Base-by-base conservation (phyloP, 2,113 vertebrate species). In the Gyps fulvus region DNA sequence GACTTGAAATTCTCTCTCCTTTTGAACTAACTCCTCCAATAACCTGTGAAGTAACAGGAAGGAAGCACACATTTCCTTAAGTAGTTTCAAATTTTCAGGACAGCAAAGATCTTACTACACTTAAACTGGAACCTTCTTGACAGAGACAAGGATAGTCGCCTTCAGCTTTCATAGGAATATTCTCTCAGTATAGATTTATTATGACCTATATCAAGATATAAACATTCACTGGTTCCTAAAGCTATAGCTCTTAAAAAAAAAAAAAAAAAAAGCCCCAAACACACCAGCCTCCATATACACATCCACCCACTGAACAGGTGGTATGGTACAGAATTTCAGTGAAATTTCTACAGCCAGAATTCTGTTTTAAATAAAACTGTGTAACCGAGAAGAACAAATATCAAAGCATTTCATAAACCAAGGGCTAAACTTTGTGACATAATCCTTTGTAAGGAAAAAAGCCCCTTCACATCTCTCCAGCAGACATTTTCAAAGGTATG, bases 1-100 rank as follows among this genome's bases (percentile, higher is more conserved):
- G 88, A 97, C 97, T 95, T 99, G 99, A 82, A 99, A 99, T 97
- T 99, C 99, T 94, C 98, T 98, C 97, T 99, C 99, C 97, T 99
- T 99, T 93, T 98, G 99, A 97, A 99, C 92, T 88, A 99, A 92
- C 96, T 99, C 98, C 89, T 99, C 99, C 85, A 99, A 93, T 97
- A 99, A 96, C 97, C 99, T 99, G 96, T 13, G 94, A 77, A 83
- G 83, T 50, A 92, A 76, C 2, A 2, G 29, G 31, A 82, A 74
- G 15, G 67, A 85, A 92, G 38, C 15, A 67, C 15, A 73, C 17
- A 21, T 73, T 89, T 87, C 55, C 31, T 72, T 71, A 76, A 69
- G 45, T 31, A 61, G 21, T 65, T 86, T 74, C 43, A 58, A 23
- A 40, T 83, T 66, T 88, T 58, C 50, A 73, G 58, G 52, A 77